These are phyloP conservation scores for Bryconaethiops microstoma DNA, from an alignment of 2,797 vertebrate genomes.

Conservation along the genomic window DNA sequence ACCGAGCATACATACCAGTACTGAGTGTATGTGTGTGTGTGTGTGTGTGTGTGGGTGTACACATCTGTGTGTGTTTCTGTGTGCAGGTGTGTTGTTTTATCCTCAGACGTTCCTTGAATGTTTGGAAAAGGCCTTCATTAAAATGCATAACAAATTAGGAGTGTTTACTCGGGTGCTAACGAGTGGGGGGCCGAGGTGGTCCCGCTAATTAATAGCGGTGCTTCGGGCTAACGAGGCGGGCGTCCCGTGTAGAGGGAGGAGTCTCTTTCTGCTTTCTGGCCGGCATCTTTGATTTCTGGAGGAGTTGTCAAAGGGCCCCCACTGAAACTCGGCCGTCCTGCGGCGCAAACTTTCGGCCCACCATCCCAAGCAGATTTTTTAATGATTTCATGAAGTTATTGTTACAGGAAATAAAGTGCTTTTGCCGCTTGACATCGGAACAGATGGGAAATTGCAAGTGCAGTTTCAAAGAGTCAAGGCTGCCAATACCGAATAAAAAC, in stretches of 20 bases:
- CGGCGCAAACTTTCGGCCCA: neutral
- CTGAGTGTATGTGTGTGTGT: neutral
- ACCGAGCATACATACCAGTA: neutral
- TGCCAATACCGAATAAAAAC: too few species aligned
- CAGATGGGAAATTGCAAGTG: too few species aligned
- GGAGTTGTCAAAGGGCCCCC: neutral
- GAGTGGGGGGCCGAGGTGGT: constrained; percentile 84
- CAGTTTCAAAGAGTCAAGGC: too few species aligned
- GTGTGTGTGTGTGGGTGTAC: neutral
- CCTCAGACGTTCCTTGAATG: constrained; percentile 61
- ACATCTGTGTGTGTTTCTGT: neutral
- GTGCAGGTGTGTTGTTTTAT: constrained; percentile 1
- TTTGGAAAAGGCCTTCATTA: constrained; percentile 86
- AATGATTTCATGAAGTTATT: too few species aligned
- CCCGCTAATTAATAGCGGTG: constrained; percentile 80
- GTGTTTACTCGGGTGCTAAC: constrained; percentile 90
- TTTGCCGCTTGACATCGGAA: too few species aligned
- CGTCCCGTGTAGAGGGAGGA: constrained; percentile 61
- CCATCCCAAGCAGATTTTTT: too few species aligned
- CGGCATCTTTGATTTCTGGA: neutral
- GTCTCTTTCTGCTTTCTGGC: constrained; percentile 22
- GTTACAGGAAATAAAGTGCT: too few species aligned
- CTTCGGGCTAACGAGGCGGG: constrained; percentile 69
- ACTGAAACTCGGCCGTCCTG: neutral
- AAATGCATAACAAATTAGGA: constrained; percentile 91